Evolutionary conservation across 2,797 vertebrate species (phyloP).

Genomic region (Malacoctenus gilli): DNA sequence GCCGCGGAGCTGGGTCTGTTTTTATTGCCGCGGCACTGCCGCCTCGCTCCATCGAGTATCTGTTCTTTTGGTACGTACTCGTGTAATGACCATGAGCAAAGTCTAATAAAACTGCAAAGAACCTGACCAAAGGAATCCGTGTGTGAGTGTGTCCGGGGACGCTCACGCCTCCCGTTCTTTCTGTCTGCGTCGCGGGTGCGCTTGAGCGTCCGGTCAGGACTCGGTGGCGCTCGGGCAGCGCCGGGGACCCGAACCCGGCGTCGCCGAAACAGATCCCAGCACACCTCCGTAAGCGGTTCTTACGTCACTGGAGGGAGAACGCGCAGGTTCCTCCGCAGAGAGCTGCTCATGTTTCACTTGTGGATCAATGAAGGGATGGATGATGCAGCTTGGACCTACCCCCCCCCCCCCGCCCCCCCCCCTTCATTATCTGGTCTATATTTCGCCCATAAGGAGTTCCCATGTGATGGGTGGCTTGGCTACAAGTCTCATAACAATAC

Average conservation of each 20-base stretch:
- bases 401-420: conserved; percentile 39
- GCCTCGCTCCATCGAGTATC: conserved; percentile 79
- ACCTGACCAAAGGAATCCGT: conserved; percentile 72
- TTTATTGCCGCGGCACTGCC: conserved; percentile 73
- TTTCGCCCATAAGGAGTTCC: conserved; percentile 77
- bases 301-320: conserved; percentile 16
- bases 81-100: conserved; percentile 83
- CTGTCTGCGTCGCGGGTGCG: conserved; percentile 10
- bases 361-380: conserved; percentile 35
- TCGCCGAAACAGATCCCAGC: conserved; percentile 36
- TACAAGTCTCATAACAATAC: conserved; percentile 84
- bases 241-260: conserved; percentile 35
- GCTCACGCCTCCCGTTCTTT: conserved; percentile 32
- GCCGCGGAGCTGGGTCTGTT: conserved; percentile 77
- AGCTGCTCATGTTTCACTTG: conserved; percentile 23
- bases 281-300: conserved; percentile 32
- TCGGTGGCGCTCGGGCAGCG: conserved; percentile 44
- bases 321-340: conserved; percentile 18
- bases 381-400: conserved; percentile 54
- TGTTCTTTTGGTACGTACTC: conserved; percentile 80
- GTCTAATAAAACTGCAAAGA: conserved; percentile 84
- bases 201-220: conserved; percentile 43
- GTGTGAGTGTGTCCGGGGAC: conserved; percentile 62
- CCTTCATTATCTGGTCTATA: conserved; percentile 57
- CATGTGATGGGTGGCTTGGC: conserved; percentile 88